Evolutionary conservation across 2,797 vertebrate species (phyloP), one percentile per base, ranked within the genome.

Genomic region (Chelmon rostratus): DNA sequence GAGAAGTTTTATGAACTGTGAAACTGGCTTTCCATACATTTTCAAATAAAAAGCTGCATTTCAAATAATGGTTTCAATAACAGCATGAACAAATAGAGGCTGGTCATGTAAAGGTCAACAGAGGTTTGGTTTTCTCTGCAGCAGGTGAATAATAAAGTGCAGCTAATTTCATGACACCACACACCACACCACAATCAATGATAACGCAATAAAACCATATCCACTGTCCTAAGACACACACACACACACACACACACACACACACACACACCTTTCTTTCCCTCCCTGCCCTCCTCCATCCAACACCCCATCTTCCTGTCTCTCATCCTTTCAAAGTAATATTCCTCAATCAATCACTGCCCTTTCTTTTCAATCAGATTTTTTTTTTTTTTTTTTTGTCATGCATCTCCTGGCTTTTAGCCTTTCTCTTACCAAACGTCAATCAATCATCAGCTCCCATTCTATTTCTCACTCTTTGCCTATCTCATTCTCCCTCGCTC

Each of bases 361-460:
- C 56, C 70, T 68, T n/a, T 63, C 35, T 78, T 78, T 87, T 65
- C 78, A 77, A 76, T 88, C 33, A 5, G 3, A 31, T 31, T 31
- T 31, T 70, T 63, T 66, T 56, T 63, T 73, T 9, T 56, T 73
- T 74, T 67, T 76, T 54, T 72, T 66, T 10, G 61, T 73, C 72
- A 80, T 84, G 56, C 72, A 47, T 80, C 88, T 89, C 78, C 73
- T 58, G 44, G 56, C 68, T 85, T 84, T 89, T 82, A 82, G 71
- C 77, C 73, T 54, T 42, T 73, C 86, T 79, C 65, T 44, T 33
- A 50, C 38, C 61, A 70, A 69, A 86, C 73, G 81, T 83, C 87
- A 88, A 86, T 90, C 87, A 86, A 78, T 89, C 87, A 85, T 73
- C 68, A 54, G 61, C 68, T 9, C n/a, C 28, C 42, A 21, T 77